These are phyloP conservation scores for Sebastes iracundus DNA, from an alignment of 2,797 vertebrate species.

Conservation along the genomic window DNA sequence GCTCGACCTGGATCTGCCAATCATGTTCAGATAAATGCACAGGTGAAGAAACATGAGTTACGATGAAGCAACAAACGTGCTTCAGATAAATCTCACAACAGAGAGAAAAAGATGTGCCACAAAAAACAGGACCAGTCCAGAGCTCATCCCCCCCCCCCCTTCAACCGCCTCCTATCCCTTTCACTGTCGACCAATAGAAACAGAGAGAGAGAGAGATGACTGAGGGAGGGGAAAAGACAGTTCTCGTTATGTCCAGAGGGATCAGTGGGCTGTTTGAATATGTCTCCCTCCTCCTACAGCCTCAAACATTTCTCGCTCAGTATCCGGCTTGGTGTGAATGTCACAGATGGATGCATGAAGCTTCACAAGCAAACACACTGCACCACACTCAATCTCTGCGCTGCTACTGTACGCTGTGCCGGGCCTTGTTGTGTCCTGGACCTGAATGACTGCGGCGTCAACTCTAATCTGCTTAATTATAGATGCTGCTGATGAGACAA, in stretches of 20 bases:
- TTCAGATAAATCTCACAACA: conserved; percentile 26
- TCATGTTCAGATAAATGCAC: conserved; percentile 19
- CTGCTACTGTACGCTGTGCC: neutral
- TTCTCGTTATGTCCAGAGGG: conserved; percentile 32
- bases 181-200: conserved; percentile 18
- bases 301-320: conserved; percentile 15
- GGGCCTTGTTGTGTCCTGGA: conserved; percentile 10
- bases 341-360: conserved; percentile 19
- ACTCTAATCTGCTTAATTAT: conserved; percentile 58
- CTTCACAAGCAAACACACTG: conserved; percentile 8
- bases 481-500: conserved; percentile 57
- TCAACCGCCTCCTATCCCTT: conserved; percentile 6
- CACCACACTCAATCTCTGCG: neutral
- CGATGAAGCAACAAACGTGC: neutral
- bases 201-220: neutral
- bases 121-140: neutral
- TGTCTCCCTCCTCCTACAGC: conserved; percentile 14
- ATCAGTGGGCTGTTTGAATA: conserved; percentile 33
- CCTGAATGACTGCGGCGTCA: conserved; percentile 35
- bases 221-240: neutral
- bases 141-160: neutral
- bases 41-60: conserved; percentile 15
- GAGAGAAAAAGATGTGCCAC: neutral
- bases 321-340: conserved; percentile 17
- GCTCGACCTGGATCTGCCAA: conserved; percentile 22